Percentiles rank a stretch among this genome's conserved stretches.
These are phyloP conservation scores for Pygoscelis antarcticus DNA, from an alignment of 2,113 vertebrate species.

Conservation along the genomic window DNA sequence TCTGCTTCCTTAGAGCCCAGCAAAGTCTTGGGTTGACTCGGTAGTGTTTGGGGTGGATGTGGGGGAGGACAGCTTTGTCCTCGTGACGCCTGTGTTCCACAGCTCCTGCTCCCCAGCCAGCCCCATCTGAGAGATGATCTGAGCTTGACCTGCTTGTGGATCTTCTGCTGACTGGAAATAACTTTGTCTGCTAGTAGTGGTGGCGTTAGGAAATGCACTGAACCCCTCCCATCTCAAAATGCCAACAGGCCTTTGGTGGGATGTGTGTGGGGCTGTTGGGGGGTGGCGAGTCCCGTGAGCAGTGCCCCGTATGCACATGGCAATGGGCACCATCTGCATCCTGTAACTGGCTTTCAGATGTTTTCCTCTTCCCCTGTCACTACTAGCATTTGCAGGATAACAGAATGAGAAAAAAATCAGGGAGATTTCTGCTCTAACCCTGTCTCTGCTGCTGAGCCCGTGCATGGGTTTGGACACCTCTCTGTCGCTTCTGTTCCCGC, in stretches of 20 bases:
- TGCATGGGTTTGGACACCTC: not conserved
- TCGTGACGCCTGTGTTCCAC: not conserved
- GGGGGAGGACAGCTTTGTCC: not conserved
- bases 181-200: not conserved
- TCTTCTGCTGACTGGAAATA: not conserved
- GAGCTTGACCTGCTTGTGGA: not conserved
- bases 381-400: not conserved
- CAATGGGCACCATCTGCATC: not conserved
- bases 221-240: not conserved
- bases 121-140: not conserved
- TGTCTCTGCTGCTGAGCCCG: not conserved
- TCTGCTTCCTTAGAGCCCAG: not conserved
- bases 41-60: not conserved
- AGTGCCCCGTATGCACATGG: too few species aligned
- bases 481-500: not conserved
- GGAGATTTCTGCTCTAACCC: not conserved
- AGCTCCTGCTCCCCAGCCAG: not conserved
- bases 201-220: not conserved
- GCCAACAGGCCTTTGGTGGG: not conserved
- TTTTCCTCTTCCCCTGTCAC: not conserved
- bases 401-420: not conserved
- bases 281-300: rapidly evolving
- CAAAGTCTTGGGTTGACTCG: not conserved
- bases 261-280: not conserved
- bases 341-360: not conserved